Evolutionary conservation across 2,797 vertebrate genomes (phyloP), one percentile per base, ranked within the genome.

Genomic region (Apodemus agrarius): DNA sequence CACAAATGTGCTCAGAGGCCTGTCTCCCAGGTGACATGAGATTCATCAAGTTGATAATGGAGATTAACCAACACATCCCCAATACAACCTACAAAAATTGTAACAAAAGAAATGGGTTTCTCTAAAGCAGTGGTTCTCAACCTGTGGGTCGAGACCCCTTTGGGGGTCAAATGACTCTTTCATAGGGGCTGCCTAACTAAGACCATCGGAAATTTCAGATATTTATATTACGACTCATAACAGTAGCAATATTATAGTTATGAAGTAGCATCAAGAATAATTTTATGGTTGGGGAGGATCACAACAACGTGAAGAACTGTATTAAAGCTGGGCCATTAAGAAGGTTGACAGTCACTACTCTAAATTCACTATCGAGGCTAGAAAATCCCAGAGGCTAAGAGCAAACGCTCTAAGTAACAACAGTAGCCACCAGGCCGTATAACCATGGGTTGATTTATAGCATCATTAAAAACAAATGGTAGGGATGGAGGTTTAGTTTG

Each of bases 391-490:
- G 57, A 59, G 80, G 16, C 34, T 59, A 43, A 67, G 72, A 59
- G 10, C 80, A 90, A 80, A 74, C 54, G 54, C 14, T 22, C 37
- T 31, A 78, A 80, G 69, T 57, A 95, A 75, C 43, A 72, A 90
- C 72, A 78, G 57, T 34, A 52, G 13, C 52, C 52, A 17, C 22
- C 21, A 75, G 52, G 52, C 69, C 52, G 49, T 46, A 65, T 89
- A 91, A 75, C 12, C 9, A 59, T 34, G 61, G 52, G 21, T 61
- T 89, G 61, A 29, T 83, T 94, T 63, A 75, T 0, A 59, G 65
- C 24, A 52, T 22, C 63, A 67, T 57, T 91, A 92, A 84, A 91
- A 95, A 78, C 40, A 81, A 95, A 63, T 93, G 69, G 46, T 37
- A 17, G 40, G 37, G 59, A 26, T 52, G n/a, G 6, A 22, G 69